Percentiles rank a stretch among this genome's conserved stretches.
These are phyloP conservation scores for Lysandra coridon DNA, from an alignment of 2,888 invertebrate species.

Conservation along the genomic window DNA sequence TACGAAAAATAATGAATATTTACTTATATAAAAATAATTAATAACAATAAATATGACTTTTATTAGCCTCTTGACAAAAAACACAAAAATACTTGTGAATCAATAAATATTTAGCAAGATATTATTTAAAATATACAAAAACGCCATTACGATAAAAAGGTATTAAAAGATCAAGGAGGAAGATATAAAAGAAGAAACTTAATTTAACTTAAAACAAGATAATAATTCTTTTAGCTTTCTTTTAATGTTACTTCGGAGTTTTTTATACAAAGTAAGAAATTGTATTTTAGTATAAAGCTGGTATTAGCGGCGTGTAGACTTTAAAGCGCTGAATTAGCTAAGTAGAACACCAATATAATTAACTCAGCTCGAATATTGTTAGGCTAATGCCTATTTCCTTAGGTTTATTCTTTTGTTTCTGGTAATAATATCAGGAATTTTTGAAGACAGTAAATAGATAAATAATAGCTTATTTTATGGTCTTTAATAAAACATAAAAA, in stretches of 20 bases:
- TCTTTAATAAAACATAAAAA: too few relatives aligned
- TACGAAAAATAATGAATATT: too few relatives aligned
- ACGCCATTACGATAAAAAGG: slow-evolving; percentile 25
- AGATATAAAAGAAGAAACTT: slow-evolving; percentile 29
- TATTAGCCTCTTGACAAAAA: not conserved
- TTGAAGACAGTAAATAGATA: too few relatives aligned
- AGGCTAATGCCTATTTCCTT: not conserved
- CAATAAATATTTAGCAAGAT: not conserved
- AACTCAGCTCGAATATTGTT: not conserved
- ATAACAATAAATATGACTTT: not conserved
- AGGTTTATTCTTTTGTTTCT: not conserved
- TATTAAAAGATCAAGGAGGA: slow-evolving; percentile 29
- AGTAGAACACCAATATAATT: not conserved
- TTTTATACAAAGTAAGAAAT: slow-evolving; percentile 14
- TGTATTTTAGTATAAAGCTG: not conserved
- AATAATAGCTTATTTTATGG: too few relatives aligned
- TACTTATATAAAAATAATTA: too few relatives aligned
- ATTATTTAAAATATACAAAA: slow-evolving; percentile 2
- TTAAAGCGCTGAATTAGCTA: slow-evolving; percentile 5
- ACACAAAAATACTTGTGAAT: not conserved
- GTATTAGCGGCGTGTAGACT: not conserved
- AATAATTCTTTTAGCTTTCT: slow-evolving; percentile 25
- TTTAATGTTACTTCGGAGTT: slow-evolving; percentile 22
- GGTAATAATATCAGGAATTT: too few relatives aligned
- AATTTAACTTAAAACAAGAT: slow-evolving; percentile 31